These are phyloP conservation scores for Potorous gilbertii DNA, from an alignment of 2,797 vertebrate species.

Conservation along the genomic window DNA sequence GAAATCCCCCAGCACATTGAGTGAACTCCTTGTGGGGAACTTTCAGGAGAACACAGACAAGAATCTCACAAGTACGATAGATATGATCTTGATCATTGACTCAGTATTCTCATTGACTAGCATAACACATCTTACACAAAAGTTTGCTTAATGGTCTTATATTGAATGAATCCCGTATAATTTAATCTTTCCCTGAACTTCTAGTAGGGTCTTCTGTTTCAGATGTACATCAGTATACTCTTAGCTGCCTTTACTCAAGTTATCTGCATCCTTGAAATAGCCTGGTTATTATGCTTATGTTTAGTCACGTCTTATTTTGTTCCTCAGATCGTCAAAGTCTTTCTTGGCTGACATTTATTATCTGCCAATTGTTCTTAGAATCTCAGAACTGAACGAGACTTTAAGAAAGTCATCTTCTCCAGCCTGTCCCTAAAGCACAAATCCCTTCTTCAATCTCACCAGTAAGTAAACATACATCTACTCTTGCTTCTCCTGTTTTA, in stretches of 20 bases:
- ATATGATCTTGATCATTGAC: neutral
- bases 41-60: neutral
- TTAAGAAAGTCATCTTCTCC: neutral
- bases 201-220: neutral
- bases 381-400: neutral
- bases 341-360: constrained; percentile 25
- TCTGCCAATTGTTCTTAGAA: neutral
- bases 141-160: neutral
- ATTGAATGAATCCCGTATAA: neutral
- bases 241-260: neutral
- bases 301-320: neutral
- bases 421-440: neutral
- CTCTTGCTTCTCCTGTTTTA: neutral
- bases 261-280: neutral
- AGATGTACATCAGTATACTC: neutral
- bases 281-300: neutral
- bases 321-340: neutral
- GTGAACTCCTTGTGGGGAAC: neutral
- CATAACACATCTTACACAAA: neutral
- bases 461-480: neutral
- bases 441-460: neutral
- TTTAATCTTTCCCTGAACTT: neutral
- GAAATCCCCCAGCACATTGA: neutral
- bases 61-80: neutral
- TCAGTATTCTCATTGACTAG: neutral